Evolutionary conservation across 2,797 vertebrate species (phyloP), one percentile per base, ranked within the genome.

Genomic region (Leptodactylus fallax): DNA sequence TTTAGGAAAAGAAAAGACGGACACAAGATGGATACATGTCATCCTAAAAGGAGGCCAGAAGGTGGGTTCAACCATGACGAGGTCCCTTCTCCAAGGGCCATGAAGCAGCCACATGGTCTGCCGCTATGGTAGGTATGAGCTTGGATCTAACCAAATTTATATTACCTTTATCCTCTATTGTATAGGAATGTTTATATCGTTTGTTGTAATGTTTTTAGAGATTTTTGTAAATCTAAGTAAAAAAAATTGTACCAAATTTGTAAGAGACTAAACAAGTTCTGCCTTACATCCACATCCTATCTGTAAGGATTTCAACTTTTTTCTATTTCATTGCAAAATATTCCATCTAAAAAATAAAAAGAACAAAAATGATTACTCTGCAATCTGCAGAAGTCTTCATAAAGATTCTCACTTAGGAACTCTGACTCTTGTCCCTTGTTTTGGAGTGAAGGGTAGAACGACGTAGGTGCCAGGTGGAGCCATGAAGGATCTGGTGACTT

Each of bases 401-500:
- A 82, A 96, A 96, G 87, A 95, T 92, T 36, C 91, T 86, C 25
- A 95, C 82, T n/a, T 51, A 95, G 90, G 71, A 95, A 95, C 63
- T 94, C 76, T 0, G 91, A 91, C 56, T 90, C 79, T 36, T 81
- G 90, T 0, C 83, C 69, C 76, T 87, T 81, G 79, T 82, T 84
- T 13, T 36, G 1, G 10, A n/a, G 89, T 14, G 10, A 51, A 74
- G 53, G 91, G 87, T 19, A 90, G 6, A 0, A 93, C 21, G 0
- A 90, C 88, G 0, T 96, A 96, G 25, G 89, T 93, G 47, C 95
- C 95, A 0, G 94, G 92, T 1, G n/a, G 91, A 90, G 95, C 74
- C 13, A 0, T 65, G 25, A 91, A 91, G 60, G 5, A 90, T 2
- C 1, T 45, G 7, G 92, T 95, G 87, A 94, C 63, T 0, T 95